These are phyloP conservation scores for Calidris pygmaea DNA, from an alignment of 2,113 vertebrate species.

Conservation along the genomic window DNA sequence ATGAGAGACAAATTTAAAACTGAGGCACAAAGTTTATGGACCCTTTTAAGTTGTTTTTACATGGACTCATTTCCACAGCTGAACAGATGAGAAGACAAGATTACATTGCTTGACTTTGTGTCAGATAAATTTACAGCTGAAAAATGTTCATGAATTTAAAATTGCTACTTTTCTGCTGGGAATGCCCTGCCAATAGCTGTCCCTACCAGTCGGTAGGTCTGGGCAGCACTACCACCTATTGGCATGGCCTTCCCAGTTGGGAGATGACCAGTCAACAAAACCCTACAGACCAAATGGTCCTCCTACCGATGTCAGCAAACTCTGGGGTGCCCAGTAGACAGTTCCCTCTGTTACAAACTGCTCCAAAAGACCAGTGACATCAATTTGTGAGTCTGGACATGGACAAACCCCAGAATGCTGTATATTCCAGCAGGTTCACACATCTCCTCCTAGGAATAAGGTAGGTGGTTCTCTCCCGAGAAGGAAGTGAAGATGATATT, in stretches of 20 bases:
- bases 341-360: not conserved
- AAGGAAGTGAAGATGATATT: not conserved
- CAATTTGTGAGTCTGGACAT: not conserved
- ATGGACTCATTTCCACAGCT: not conserved
- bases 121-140: not conserved
- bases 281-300: not conserved
- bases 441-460: not conserved
- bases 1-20: not conserved
- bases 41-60: not conserved
- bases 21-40: not conserved
- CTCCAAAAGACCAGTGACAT: not conserved
- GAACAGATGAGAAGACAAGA: not conserved
- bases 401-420: not conserved
- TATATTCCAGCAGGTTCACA: not conserved
- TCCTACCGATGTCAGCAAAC: fast-evolving
- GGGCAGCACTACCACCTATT: not conserved
- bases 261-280: not conserved
- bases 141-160: not conserved
- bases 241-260: fast-evolving
- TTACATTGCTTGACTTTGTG: not conserved
- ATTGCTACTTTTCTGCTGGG: not conserved
- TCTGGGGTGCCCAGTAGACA: not conserved
- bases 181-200: not conserved
- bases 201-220: not conserved
- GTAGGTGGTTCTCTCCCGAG: not conserved